Base-by-base conservation (phyloP, 2,888 invertebrate genomes). In the Nymphalis urticae region DNA sequence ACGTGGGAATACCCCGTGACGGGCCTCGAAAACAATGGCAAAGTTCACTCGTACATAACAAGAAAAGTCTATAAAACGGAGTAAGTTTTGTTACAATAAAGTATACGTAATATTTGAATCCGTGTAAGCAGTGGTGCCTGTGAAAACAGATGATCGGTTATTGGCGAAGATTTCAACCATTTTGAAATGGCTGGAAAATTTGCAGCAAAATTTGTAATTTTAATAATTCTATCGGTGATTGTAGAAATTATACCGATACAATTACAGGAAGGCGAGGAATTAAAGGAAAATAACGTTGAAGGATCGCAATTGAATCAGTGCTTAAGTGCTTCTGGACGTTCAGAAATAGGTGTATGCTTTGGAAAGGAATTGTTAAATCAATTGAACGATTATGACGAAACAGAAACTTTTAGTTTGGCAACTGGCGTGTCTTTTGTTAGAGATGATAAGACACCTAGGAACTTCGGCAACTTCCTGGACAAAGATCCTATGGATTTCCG, bases 401-500 rank as follows among this genome's bases (percentile, higher is more conserved):
- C 93, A 1, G 95, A 96, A 9, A 93, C 95, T 24, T 95, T 95
- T 70, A 95, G 95, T 76, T 88, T 96, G 67, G 94, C 95, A 0
- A 93, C 92, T 48, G 95, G 95, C 17, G 88, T 96, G 3, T 93
- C 93, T 17, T 93, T 96, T 73, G 94, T 94, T 0, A 94, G 95
- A 77, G 95, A 95, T 79, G 95, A 94, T 36, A 94, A 95, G 66
- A 93, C 95, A 62, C 94, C 94, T 17, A 93, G 96, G 64, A 95
- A 95, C 70, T 90, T 95, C 69, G 92, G 94, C 62, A 95, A 94
- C 81, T 94, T 95, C 72, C 89, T 95, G 74, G 96, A 96, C 77
- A 95, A 95, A 72, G 95, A 96, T 88, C 96, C 96, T 0, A 94
- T 95, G 80, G 95, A 96, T 87, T 95, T 96, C 71, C 94, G 95